These are phyloP conservation scores for Panulirus ornatus DNA, from an alignment of 1,140 invertebrate species.

Conservation along the genomic window DNA sequence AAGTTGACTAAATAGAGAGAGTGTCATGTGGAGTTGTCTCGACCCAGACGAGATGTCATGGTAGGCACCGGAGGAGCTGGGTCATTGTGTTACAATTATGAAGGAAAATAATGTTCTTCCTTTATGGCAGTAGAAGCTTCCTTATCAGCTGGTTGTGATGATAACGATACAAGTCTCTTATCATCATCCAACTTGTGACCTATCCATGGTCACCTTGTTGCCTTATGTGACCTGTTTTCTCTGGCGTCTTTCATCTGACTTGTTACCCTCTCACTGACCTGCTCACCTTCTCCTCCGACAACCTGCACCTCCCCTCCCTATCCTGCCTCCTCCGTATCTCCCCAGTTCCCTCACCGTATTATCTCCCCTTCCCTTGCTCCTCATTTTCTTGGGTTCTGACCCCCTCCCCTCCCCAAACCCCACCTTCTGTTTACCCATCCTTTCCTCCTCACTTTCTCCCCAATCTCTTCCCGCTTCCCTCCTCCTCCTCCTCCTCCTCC, in stretches of 20 bases:
- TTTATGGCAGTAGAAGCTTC: background rate
- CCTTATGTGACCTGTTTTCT: background rate
- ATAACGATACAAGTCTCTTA: background rate
- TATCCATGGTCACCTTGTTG: too few relatives aligned
- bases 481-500: background rate
- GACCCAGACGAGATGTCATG: too few relatives aligned
- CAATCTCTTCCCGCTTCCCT: background rate
- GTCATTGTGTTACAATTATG: too few relatives aligned
- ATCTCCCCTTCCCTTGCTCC: background rate
- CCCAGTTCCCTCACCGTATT: background rate
- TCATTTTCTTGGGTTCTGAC: background rate
- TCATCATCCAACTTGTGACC: too few relatives aligned
- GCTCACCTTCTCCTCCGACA: background rate
- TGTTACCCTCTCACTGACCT: too few relatives aligned
- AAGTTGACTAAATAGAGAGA: too few relatives aligned
- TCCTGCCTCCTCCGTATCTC: background rate
- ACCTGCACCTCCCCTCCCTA: background rate
- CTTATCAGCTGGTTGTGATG: background rate
- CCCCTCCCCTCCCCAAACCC: background rate
- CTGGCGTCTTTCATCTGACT: background rate
- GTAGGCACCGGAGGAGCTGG: too few relatives aligned
- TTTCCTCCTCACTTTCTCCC: background rate
- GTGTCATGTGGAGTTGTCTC: too few relatives aligned
- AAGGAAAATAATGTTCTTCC: too few relatives aligned
- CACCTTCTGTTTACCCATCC: background rate